These are phyloP conservation scores for Condylostylus longicornis DNA, from an alignment of 1,140 invertebrate genomes.

Conservation along the genomic window DNA sequence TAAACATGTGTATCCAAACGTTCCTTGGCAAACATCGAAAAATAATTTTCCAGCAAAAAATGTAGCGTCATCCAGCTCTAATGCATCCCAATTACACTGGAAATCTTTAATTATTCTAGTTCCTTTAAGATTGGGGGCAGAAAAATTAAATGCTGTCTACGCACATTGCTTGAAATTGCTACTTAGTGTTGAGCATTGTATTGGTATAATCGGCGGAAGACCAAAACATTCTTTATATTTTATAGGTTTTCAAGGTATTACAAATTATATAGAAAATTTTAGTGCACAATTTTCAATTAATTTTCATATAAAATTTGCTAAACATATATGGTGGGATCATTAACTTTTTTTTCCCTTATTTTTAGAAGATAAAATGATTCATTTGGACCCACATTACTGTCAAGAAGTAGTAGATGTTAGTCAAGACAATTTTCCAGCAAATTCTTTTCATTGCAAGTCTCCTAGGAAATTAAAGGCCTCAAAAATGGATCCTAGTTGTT, in stretches of 20 bases:
- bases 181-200: conserved; percentile 62
- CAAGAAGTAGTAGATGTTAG: conserved; percentile 76
- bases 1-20: conserved; percentile 30
- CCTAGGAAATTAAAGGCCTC: conserved; percentile 74
- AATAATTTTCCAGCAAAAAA: no score
- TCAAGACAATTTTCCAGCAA: conserved; percentile 51
- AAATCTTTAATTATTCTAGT: conserved; percentile 70
- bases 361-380: conserved; percentile 73
- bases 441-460: conserved; percentile 71
- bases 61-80: conserved; percentile 6
- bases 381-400: conserved; percentile 84
- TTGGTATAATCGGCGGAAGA: conserved; percentile 81
- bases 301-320: neutral
- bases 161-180: conserved; percentile 64
- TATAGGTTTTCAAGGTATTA: conserved; percentile 64
- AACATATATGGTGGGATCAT: neutral
- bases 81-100: conserved; percentile 37
- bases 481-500: conserved; percentile 87
- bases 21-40: conserved; percentile 21
- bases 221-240: conserved; percentile 87
- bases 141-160: conserved; percentile 71
- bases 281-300: neutral
- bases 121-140: conserved; percentile 68
- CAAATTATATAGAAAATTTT: neutral
- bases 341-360: neutral